Base-by-base conservation (phyloP, 1,140 invertebrate species). In the Theocolax elegans region DNA sequence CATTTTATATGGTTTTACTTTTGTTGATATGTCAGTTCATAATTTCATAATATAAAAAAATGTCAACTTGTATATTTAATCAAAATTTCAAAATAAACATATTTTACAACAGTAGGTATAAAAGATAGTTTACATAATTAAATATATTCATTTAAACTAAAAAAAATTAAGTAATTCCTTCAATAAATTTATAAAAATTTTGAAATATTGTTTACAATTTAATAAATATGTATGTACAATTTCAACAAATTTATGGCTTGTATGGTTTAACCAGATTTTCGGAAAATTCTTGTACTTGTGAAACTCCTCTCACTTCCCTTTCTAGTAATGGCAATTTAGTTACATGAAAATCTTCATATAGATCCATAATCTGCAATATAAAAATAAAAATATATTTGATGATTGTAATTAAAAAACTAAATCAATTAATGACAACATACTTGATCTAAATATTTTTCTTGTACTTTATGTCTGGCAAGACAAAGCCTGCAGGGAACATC, bases 281-380 rank as follows among this genome's bases (percentile, higher is more conserved):
- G 0, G 97, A 98, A 86, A 99, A 99, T 15, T 90, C 82, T 77
- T 91, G 91, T 1, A 99, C 93, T 78, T 94, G 91, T 13, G 92
- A 88, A 0, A 91, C 91, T 9, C 98, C 98, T 48, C 98, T 88
- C 0, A 99, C 96, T 89, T 99, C 98, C 69, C 92, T 92, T 74
- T 99, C 96, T 67, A 99, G 82, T 42, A 99, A 87, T 0, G 98
- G 98, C 63, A 99, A 85, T 84, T 97, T 97, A 0, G 92, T 96
- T 1, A 99, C 91, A 87, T 99, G 94, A 85, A 99, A 99, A 86
- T 99, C 98, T 87, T 99, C 97, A 86, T 99, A 99, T 23, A 99
- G 87, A 87, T 99, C 97, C 60, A 91, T 89, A 74, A 99, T 99
- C 92, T 95, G n/a, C n/a, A n/a, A n/a, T n/a, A n/a, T n/a, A n/a